Evolutionary conservation across 2,113 vertebrate species (phyloP), one percentile per base, ranked within the genome.

Genomic region (Spea multiplicata): DNA sequence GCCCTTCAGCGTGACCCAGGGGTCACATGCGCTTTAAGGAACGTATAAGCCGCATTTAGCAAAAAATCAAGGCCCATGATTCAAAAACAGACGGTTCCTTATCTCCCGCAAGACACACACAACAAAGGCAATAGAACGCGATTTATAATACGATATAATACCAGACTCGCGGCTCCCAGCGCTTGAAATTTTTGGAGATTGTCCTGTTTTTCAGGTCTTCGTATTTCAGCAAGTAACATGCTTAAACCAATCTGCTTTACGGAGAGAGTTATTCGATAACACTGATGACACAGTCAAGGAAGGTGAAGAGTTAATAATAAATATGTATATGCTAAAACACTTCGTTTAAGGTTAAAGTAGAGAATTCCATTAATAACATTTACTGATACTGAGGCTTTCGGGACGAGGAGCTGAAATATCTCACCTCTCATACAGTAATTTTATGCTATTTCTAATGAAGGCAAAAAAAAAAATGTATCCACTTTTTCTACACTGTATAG

Each of bases 1-100:
- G 66, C 66, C 66, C 66, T 68, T 68, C 66, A 68, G 47, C 44
- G 6, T 45, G 64, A 45, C 66, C 66, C 66, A 14, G 2, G 66
- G 66, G 66, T 47, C 44, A 44, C 13, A 68, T 68, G 44, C 45
- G 14, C 47, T 68, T 68, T 12, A 13, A 6, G 30, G 5, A 46
- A 46, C 47, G 30, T 47, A 66, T 13, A 44, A 59, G 6, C 5
- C 47, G 3, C 3, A 5, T 68, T 46, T 46, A 8, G 66, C 5
- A 13, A 5, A 10, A 13, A 14, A 47, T 44, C 13, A 47, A 66
- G 44, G 47, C 44, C 44, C 66, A 68, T 68, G 66, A 68, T 68
- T 68, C 44, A 68, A 46, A 68, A 47, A 12, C 44, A 68, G 66
- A 47, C 66, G 6, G 62, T 44, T 52, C 14, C 55, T 59, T 59